Base-by-base conservation (phyloP, 2,888 invertebrate genomes). In the Ypsolopha sequella region DNA sequence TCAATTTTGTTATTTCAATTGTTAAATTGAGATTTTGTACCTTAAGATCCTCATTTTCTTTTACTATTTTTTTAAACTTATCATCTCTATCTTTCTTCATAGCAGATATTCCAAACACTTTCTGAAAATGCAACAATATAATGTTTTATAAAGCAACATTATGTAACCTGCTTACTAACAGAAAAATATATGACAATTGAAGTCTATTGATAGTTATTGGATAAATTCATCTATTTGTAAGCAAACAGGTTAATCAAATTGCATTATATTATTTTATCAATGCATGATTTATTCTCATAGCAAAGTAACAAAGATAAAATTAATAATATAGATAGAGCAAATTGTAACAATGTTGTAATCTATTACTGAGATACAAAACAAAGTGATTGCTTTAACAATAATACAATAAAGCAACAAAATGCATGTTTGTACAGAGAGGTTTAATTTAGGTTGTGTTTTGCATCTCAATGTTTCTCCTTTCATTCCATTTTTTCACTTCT, bases 31-130 rank as follows among this genome's bases (percentile, higher is more conserved):
- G 55, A 57, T 80, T 82, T 45, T 72, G 60, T 41, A 72, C 71
- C 41, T 57, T 72, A 38, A 81, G 55, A 10, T 71, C 66, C 47
- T 74, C 68, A 61, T 74, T 81, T 52, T 77, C 73, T 58, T 63
- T 71, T 11, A 67, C 49, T 10, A 86, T 58, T 11, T 55, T 60
- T 55, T 68, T 66, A 11, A 77, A 64, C 63, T 70, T 71, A 2
- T 73, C 67, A 62, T 84, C 77, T 51, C 65, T 69, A 54, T 75
- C 60, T 48, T 73, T 70, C 58, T 76, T 80, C 51, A 62, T 64
- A 6, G 59, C 60, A 48, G 80, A 70, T 57, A 78, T 73, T 36
- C 84, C 84, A 63, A 81, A 86, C 8, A 79, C 70, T 71, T 67
- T 80, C 85, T 86, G 77, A 45, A 64, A 76, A 9, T 52, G 51